Percentiles rank a stretch among this genome's conserved stretches.
Evolutionary conservation across 2,113 vertebrate genomes (phyloP).

Genomic region (Rattus norvegicus): GRCr8 NC_086037.1:69952501-69953000

Average conservation of each 20-base stretch:
- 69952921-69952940: background rate
- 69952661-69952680: background rate
- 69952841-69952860: background rate
- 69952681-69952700: background rate
- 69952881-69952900: background rate
- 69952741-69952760: background rate
- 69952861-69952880: background rate
- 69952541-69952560: too few relatives aligned
- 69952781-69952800: background rate
- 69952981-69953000: background rate
- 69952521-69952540: background rate
- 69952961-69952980: background rate
- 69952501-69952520: background rate
- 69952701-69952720: background rate
- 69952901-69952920: background rate
- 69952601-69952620: background rate
- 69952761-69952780: background rate
- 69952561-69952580: background rate
- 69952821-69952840: background rate
- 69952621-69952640: background rate
- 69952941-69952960: too few relatives aligned
- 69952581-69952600: background rate
- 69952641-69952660: background rate
- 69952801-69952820: background rate
- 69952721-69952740: background rate